Evolutionary conservation across 2,888 invertebrate genomes (phyloP).

Genomic region (Apodemia duryi): DNA sequence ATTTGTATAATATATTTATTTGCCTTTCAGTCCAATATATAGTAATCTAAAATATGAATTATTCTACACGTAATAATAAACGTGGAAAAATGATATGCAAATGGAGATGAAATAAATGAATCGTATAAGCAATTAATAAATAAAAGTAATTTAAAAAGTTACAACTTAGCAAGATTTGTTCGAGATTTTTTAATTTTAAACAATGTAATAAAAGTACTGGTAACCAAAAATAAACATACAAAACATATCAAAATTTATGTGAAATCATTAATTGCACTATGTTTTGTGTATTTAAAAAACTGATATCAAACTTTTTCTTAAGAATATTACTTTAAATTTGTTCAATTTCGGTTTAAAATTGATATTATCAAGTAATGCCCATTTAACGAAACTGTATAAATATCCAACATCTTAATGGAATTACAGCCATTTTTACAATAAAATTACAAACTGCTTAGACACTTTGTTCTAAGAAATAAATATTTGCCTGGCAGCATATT

Average conservation of each 20-base stretch:
- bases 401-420: constrained; percentile 5
- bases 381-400: constrained; percentile 6
- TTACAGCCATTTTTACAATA: constrained; percentile 13
- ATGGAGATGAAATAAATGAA: constrained; percentile 29
- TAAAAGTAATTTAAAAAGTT: constrained; percentile 1
- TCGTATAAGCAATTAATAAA: constrained; percentile 17
- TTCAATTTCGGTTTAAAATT: constrained; percentile 7
- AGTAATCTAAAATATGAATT: constrained; percentile 29
- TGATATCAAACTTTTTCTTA: background rate
- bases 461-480: constrained; percentile 19
- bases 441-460: constrained; percentile 8
- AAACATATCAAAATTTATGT: background rate
- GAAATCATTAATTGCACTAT: constrained; percentile 1
- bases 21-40: constrained; percentile 35
- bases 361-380: background rate
- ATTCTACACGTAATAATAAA: constrained; percentile 14
- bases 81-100: constrained; percentile 37
- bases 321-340: background rate
- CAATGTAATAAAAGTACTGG: background rate
- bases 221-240: constrained; percentile 5
- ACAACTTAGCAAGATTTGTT: constrained; percentile 15
- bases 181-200: background rate
- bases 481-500: constrained; percentile 18
- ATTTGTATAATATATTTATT: too few relatives aligned
- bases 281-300: background rate